Evolutionary conservation across 2,888 invertebrate species (phyloP), one percentile per base, ranked within the genome.

Genomic region (Cryptus viduatorius): DNA sequence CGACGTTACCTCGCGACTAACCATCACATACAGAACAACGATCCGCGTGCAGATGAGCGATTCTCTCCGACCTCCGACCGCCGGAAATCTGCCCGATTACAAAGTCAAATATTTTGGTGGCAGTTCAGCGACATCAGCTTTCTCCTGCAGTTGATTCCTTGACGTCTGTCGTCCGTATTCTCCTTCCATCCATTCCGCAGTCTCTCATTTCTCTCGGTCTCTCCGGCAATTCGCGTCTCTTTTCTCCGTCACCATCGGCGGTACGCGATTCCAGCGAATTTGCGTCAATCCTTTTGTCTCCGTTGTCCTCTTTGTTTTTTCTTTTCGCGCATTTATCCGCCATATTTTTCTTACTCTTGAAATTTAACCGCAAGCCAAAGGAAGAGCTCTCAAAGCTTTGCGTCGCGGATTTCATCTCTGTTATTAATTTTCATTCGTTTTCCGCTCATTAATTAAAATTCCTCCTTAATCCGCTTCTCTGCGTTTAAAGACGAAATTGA

Each of bases 91-190:
- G 69, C 79, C 72, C 83, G 76, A 85, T 87, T 87, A 87, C 75
- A 86, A 87, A 87, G 87, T 87, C 86, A 87, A 86, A 87, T 87
- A 85, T 87, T 86, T 83, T 77, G 71, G 59, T 67, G 76, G 42
- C 50, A 76, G 80, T 79, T 83, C 83, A 83, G 50, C 46, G 56
- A 61, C 50, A 68, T 48, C 42, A 46, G 53, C 69, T 53, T 69
- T 77, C 76, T 10, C 85, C 78, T 79, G 79, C 83, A 85, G 75
- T 82, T 87, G 83, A 82, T 85, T 77, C 44, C 65, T 59, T 29
- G 48, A 68, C 71, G 56, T 65, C 31, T 56, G 46, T 64, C 14
- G 71, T 46, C 19, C 53, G 72, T 29, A 29, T 24, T 81, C 50
- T 53, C 68, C 48, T 24, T 56, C 59, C 37, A 24, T 67, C 68